Conservation (phyloP, 1,140 invertebrate genomes). For the Sitodiplosis mosellana region DNA sequence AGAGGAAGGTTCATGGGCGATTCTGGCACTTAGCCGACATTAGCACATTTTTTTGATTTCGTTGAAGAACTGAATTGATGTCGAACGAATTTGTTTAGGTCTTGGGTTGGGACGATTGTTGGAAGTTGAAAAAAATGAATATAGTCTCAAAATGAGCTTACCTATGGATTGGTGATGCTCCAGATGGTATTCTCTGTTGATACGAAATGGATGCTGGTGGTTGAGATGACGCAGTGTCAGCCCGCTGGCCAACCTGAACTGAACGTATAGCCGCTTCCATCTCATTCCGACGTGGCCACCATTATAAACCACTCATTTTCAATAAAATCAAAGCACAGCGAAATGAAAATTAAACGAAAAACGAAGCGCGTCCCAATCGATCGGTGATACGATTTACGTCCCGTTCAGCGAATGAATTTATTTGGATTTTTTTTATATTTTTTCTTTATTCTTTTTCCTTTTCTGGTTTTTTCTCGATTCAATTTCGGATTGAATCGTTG, state of each 20-base stretch:
- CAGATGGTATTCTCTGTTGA: slow-evolving; percentile 21
- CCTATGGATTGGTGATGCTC: slow-evolving; percentile 23
- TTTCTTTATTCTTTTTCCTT: neutral
- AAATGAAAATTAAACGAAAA: neutral
- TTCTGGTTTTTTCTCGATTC: neutral
- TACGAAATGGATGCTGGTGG: slow-evolving; percentile 22
- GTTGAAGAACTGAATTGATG: too few relatives aligned
- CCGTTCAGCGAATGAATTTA: neutral
- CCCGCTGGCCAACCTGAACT: slow-evolving; percentile 18
- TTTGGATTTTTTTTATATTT: neutral
- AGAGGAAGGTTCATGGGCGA: too few relatives aligned
- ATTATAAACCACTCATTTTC: neutral
- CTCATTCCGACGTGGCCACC: slow-evolving; percentile 20
- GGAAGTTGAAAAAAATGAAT: neutral
- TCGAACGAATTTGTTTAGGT: too few relatives aligned
- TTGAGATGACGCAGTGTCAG: neutral
- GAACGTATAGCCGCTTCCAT: slow-evolving; percentile 27
- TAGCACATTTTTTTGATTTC: too few relatives aligned
- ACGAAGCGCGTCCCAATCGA: too few relatives aligned
- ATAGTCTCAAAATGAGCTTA: too few relatives aligned
- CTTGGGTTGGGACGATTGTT: too few relatives aligned
- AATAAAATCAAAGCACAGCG: neutral
- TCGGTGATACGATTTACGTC: too few relatives aligned
- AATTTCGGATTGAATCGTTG: too few relatives aligned
- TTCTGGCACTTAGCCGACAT: too few relatives aligned